Conservation (phyloP, 1,140 invertebrate genomes). For the Chrysopa pallens region DNA sequence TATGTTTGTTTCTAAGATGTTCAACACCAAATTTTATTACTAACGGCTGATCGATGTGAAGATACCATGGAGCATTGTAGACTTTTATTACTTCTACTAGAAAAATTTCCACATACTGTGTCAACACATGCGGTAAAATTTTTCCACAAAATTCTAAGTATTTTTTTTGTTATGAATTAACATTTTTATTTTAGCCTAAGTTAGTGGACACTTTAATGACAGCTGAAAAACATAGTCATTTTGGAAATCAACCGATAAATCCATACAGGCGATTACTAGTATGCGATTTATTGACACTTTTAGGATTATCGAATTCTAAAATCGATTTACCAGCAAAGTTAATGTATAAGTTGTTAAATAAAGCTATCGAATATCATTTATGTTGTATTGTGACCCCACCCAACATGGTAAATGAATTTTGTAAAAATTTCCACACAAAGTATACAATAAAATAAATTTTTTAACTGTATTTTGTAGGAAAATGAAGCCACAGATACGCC, state of each 20-base stretch:
- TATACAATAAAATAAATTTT: too few relatives aligned
- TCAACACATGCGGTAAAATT: slow-evolving; percentile 48
- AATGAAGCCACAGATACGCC: slow-evolving; percentile 48
- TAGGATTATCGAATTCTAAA: slow-evolving; percentile 30
- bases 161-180: slow-evolving; percentile 1
- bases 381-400: slow-evolving; percentile 19
- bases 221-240: slow-evolving; percentile 53
- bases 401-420: background rate
- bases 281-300: slow-evolving; percentile 52
- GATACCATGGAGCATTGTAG: slow-evolving; percentile 77
- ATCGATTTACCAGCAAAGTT: slow-evolving; percentile 42
- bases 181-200: slow-evolving; percentile 27
- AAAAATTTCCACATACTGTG: slow-evolving; percentile 64
- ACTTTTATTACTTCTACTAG: slow-evolving; percentile 54
- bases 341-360: slow-evolving; percentile 41
- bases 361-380: slow-evolving; percentile 36
- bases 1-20: slow-evolving; percentile 41
- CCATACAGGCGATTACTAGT: slow-evolving; percentile 52
- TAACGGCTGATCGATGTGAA: slow-evolving; percentile 68
- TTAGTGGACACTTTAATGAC: slow-evolving; percentile 56
- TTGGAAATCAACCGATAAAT: slow-evolving; percentile 39
- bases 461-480: slow-evolving; percentile 22
- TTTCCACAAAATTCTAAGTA: background rate
- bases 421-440: too few relatives aligned
- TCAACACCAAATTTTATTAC: slow-evolving; percentile 55